Evolutionary conservation across 1,140 invertebrate genomes (phyloP).

Genomic region (Musca domestica): DNA sequence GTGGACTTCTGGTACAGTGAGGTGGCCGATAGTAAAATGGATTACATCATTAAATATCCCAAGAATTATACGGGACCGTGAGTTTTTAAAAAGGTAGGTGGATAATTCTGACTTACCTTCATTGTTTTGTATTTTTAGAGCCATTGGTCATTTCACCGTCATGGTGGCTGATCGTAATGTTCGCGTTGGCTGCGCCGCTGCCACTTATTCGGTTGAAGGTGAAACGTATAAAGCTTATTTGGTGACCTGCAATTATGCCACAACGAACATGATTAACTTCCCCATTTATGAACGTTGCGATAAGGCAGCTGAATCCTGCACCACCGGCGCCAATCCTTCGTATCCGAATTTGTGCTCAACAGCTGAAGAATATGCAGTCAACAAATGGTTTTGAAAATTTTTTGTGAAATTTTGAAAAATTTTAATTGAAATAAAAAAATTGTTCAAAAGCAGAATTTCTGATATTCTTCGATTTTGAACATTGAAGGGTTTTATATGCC

Average conservation of each 20-base stretch:
- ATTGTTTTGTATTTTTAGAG: slow-evolving; percentile 24
- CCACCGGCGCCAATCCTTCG: slow-evolving; percentile 36
- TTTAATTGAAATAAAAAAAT: too few relatives aligned
- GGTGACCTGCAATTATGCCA: slow-evolving; percentile 43
- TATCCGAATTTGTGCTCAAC: slow-evolving; percentile 40
- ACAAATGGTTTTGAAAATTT: slow-evolving; percentile 4
- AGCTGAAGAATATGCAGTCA: slow-evolving; percentile 33
- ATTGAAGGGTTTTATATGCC: too few relatives aligned
- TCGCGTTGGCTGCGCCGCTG: too few relatives aligned
- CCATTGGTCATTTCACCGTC: slow-evolving; percentile 46
- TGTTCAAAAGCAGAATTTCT: too few relatives aligned
- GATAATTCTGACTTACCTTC: slow-evolving; percentile 40
- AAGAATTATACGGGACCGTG: neutral
- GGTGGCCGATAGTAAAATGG: slow-evolving; percentile 1
- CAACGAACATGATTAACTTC: slow-evolving; percentile 39
- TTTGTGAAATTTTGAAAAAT: too few relatives aligned
- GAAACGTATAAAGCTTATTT: slow-evolving; percentile 41
- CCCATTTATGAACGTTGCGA: slow-evolving; percentile 40
- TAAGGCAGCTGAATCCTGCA: slow-evolving; percentile 34
- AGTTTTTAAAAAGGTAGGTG: slow-evolving; percentile 21
- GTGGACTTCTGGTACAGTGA: slow-evolving; percentile 27
- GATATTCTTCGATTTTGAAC: too few relatives aligned
- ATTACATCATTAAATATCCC: slow-evolving; percentile 6
- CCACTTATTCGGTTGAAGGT: too few relatives aligned
- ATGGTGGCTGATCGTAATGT: slow-evolving; percentile 43